Percentiles rank a stretch among this genome's conserved stretches.
Evolutionary conservation across 2,888 invertebrate genomes (phyloP).

Genomic region (Mesorhabditis spiculigera): DNA sequence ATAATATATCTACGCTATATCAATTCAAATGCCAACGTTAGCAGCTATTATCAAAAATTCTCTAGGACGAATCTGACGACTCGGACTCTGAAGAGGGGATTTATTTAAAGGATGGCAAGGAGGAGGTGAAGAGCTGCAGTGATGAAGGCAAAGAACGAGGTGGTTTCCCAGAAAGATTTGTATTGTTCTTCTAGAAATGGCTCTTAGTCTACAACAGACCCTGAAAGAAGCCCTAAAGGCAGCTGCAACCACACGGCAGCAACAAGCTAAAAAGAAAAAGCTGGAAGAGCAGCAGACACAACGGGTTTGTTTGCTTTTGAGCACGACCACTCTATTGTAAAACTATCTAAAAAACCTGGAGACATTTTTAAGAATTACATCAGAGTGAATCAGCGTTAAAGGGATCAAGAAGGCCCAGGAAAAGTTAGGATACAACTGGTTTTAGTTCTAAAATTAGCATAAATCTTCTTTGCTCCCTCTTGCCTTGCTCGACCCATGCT

Average conservation of each 20-base stretch:
- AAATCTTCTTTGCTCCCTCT: no score
- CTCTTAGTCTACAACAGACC: constrained; percentile 37
- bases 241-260: constrained; percentile 44
- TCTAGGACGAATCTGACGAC: constrained; percentile 19
- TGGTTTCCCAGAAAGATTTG: background rate
- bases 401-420: no score
- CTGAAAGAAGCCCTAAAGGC: constrained; percentile 48
- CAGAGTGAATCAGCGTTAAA: no score
- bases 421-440: no score
- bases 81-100: constrained; percentile 37
- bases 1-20: no score
- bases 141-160: background rate
- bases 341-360: no score
- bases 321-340: no score
- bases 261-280: constrained; percentile 24
- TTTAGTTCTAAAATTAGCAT: no score
- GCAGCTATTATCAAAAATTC: background rate
- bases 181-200: constrained; percentile 10
- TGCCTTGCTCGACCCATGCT: no score
- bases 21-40: background rate
- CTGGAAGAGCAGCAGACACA: background rate
- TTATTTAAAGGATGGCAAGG: background rate
- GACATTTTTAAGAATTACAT: no score
- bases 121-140: background rate
- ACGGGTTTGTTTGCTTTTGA: no score